Evolutionary conservation across 2,797 vertebrate species (phyloP).

Genomic region (Synanceia verrucosa): DNA sequence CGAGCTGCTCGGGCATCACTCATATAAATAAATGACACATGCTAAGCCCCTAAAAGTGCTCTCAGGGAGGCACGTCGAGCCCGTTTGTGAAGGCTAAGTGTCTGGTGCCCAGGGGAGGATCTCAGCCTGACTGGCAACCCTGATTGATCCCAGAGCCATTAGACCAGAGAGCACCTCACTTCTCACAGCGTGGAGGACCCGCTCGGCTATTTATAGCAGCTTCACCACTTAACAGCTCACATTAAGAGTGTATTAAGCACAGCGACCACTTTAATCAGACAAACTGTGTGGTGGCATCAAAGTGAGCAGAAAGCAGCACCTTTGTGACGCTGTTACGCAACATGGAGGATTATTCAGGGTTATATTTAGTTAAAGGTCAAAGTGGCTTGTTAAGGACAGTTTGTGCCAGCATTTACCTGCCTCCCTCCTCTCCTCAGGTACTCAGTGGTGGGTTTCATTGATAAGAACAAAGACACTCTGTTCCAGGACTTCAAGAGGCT

Average conservation of each 20-base stretch:
- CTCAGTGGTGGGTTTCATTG: conserved; percentile 95
- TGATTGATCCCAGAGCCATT: conserved; percentile 61
- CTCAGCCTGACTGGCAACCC: conserved; percentile 8
- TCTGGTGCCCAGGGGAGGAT: conserved; percentile 23
- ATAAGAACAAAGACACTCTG: conserved; percentile 99
- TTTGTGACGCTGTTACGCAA: not conserved
- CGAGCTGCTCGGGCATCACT: too few species aligned
- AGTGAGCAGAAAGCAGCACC: not conserved
- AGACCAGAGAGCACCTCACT: conserved; percentile 15
- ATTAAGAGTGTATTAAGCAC: conserved; percentile 6
- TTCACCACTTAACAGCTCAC: not conserved
- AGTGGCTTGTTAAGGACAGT: not conserved
- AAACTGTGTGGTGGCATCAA: not conserved
- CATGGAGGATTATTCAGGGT: not conserved
- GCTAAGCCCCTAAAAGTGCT: conserved; percentile 57
- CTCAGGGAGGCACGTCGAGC: conserved; percentile 43
- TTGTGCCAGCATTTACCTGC: not conserved
- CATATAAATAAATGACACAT: conserved; percentile 48
- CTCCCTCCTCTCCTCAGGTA: conserved; percentile 82
- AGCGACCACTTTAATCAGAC: not conserved
- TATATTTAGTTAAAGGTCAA: not conserved
- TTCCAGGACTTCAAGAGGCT: conserved; percentile 99
- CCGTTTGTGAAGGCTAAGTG: conserved; percentile 57
- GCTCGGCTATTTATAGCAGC: conserved; percentile 7
- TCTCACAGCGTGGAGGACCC: conserved; percentile 21